Percentiles rank a stretch among this genome's conserved stretches.
Evolutionary conservation across 64 coral and sea anemone genomes (phyloP).

Genomic region (Orbicella faveolata): DNA sequence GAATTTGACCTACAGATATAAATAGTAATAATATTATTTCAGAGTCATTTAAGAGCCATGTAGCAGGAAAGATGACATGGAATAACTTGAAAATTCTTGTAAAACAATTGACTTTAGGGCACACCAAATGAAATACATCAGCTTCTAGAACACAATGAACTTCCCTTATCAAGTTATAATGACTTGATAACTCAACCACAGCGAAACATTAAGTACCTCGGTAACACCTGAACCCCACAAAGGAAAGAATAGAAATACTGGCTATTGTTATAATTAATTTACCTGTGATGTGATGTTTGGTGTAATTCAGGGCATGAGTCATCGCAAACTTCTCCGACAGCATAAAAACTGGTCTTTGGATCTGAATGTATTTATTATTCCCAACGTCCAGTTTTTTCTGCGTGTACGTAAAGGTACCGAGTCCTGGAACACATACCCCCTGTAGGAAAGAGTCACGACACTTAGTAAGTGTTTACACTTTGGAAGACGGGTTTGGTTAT

Average conservation of each 20-base stretch:
- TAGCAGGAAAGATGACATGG: too few relatives aligned
- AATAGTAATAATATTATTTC: neutral
- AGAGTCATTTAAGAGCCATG: too few relatives aligned
- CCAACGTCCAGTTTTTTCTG: constrained; percentile 96
- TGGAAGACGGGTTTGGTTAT: neutral
- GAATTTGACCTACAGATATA: constrained; percentile 86
- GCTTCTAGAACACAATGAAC: neutral
- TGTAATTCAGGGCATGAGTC: constrained; percentile 81
- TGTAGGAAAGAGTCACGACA: constrained; percentile 27
- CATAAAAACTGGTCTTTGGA: constrained; percentile 94
- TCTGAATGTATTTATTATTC: constrained; percentile 86
- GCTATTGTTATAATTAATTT: neutral
- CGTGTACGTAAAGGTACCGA: constrained; percentile 89
- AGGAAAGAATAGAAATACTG: neutral
- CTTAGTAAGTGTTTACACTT: neutral
- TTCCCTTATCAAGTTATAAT: neutral
- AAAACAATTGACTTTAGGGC: too few relatives aligned
- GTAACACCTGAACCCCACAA: neutral
- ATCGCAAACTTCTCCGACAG: constrained; percentile 98
- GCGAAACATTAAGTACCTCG: neutral
- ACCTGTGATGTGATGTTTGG: constrained; percentile 97
- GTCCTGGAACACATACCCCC: constrained; percentile 90
- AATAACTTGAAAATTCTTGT: too few relatives aligned
- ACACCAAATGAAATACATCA: too few relatives aligned
- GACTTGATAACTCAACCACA: neutral